phyloP scores from a whole-genome alignment of 1,140 invertebrate genomes.

The Listronotus oregonensis region DNA sequence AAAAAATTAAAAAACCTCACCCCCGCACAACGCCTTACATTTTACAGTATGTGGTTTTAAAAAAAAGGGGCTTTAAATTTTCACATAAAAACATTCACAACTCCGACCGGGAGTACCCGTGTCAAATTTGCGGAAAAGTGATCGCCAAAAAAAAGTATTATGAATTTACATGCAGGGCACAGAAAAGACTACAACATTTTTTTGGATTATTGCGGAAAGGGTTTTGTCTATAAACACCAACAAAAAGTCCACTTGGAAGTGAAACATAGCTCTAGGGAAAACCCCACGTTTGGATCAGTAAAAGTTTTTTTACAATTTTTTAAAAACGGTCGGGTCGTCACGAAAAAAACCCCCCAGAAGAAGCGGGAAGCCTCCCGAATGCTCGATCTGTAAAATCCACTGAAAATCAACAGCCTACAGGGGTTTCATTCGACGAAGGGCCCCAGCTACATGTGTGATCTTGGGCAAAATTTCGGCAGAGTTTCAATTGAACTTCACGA shows the following conservation, averaged over 20 bases:
- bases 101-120: slow-evolving; percentile 58
- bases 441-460: slow-evolving; percentile 60
- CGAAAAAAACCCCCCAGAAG: slow-evolving; percentile 56
- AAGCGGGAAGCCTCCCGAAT: slow-evolving; percentile 61
- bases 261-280: slow-evolving; percentile 1
- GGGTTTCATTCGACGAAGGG: slow-evolving; percentile 21
- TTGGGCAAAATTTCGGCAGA: slow-evolving; percentile 72
- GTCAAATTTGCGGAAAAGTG: slow-evolving; percentile 57
- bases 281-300: slow-evolving; percentile 17
- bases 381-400: slow-evolving; percentile 60
- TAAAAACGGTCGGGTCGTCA: slow-evolving; percentile 15
- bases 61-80: slow-evolving; percentile 72
- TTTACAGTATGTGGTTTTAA: too few relatives aligned
- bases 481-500: slow-evolving; percentile 56
- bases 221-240: slow-evolving; percentile 38
- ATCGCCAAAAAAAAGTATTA: slow-evolving; percentile 72
- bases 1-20: too few relatives aligned
- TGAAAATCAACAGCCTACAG: slow-evolving; percentile 19
- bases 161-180: slow-evolving; percentile 66
- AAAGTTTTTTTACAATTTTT: slow-evolving; percentile 17
- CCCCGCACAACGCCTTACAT: too few relatives aligned
- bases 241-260: slow-evolving; percentile 20
- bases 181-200: slow-evolving; percentile 57
- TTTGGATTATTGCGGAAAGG: slow-evolving; percentile 43
- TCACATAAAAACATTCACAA: slow-evolving; percentile 57